Base-by-base conservation (phyloP, 2,113 vertebrate species). In the Gallinago paraguaiae region DNA sequence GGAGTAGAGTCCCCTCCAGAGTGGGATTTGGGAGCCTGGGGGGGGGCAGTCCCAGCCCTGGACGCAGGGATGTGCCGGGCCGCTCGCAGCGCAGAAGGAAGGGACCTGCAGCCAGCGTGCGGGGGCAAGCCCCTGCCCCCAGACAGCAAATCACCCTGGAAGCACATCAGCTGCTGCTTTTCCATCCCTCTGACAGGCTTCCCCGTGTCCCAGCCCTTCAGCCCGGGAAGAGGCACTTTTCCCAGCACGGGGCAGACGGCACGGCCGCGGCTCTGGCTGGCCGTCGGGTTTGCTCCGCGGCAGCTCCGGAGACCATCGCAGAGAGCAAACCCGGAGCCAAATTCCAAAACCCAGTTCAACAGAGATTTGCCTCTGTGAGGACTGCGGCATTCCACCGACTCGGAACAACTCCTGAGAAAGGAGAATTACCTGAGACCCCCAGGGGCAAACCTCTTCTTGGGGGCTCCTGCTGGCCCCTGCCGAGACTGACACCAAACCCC, bases 381-480 rank as follows among this genome's bases (percentile, higher is more conserved):
- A 37, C 53, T 1, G 0, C 0, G 0, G 0, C 2, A 1, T 45
- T 80, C 1, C 0, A 31, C 10, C 9, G 1, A 27, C 68, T 80
- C 24, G 1, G 61, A 48, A 33, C 28, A 48, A 5, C 31, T 82
- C 64, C 43, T 9, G 35, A 51, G 54, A 91, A 89, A 19, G 18
- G 27, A 86, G 30, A 83, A 78, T 45, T 78, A 78, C 77, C 80
- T 12, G 15, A 69, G 28, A 18, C 4, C 25, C 64, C 64, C 6
- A 5, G 1, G 17, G 28, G 37, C 11, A 64, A 56, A 25, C 24
- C 48, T 45, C 14, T 53, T 18, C 57, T 16, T 28, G 2, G 5
- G 6, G 18, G 30, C 24, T 39, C 0, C 0, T 28, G 30, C 48
- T 7, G 4, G 69, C 30, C 75, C 57, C 74, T 37, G 37, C 64